Evolutionary conservation across 2,888 invertebrate species (phyloP).

Genomic region (Pilophorus perplexus): DNA sequence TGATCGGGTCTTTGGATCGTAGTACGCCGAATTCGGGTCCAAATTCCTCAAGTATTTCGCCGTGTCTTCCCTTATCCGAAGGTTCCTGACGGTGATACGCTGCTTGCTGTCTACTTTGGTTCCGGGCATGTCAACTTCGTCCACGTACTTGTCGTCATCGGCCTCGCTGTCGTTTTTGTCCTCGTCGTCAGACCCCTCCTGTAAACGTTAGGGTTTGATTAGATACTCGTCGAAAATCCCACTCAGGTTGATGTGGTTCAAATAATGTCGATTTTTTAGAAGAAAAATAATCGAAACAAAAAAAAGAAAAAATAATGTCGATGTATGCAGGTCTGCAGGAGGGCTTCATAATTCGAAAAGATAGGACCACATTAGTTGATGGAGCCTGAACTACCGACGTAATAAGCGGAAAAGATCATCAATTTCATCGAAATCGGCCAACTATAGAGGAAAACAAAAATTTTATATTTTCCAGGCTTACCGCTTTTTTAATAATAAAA

Average conservation of each 20-base stretch:
- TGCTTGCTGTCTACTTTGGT: slow-evolving; percentile 99
- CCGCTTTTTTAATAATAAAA: no score
- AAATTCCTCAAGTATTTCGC: slow-evolving; percentile 97
- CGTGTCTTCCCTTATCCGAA: slow-evolving; percentile 97
- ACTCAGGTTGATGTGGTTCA: not conserved
- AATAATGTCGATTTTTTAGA: no score
- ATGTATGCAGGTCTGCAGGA: no score
- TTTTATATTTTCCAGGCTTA: no score
- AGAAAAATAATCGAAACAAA: no score
- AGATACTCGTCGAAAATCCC: not conserved
- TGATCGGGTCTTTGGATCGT: slow-evolving; percentile 97
- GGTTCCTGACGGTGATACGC: slow-evolving; percentile 95
- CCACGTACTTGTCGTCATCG: slow-evolving; percentile 80
- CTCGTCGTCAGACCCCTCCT: slow-evolving; percentile 41
- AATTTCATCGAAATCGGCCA: no score
- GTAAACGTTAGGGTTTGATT: not conserved
- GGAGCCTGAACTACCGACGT: no score
- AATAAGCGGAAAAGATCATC: no score
- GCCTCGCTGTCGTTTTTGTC: slow-evolving; percentile 56
- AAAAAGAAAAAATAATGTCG: no score
- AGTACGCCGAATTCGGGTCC: slow-evolving; percentile 96
- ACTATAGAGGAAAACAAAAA: no score
- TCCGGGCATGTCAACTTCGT: slow-evolving; percentile 97
- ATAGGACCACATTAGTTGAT: no score
- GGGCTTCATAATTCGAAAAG: no score